These are phyloP conservation scores for Epinotia ramella DNA, from an alignment of 2,888 invertebrate species.

Conservation along the genomic window DNA sequence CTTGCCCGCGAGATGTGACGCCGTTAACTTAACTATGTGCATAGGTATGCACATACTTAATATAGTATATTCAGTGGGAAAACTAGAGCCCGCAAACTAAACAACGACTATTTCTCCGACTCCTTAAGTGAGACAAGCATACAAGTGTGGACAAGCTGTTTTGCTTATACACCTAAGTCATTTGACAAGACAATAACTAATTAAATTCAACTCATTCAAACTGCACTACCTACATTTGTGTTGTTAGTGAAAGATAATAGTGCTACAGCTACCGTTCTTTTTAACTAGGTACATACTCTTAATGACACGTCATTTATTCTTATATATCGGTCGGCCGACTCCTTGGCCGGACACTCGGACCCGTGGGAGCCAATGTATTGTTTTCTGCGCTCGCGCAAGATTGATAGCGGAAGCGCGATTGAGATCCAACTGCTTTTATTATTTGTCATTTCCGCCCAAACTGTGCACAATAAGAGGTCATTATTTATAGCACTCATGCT, in stretches of 20 bases:
- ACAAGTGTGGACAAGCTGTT: no score
- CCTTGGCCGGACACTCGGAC: slow-evolving; percentile 62
- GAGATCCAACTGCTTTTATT: slow-evolving; percentile 68
- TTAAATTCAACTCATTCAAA: background rate
- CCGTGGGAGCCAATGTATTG: slow-evolving; percentile 63
- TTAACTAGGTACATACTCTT: background rate
- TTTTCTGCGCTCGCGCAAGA: slow-evolving; percentile 64
- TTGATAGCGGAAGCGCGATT: slow-evolving; percentile 77
- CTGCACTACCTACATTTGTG: background rate
- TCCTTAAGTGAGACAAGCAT: no score
- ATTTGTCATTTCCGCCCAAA: slow-evolving; percentile 74
- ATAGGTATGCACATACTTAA: no score
- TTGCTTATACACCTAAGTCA: background rate
- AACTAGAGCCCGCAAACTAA: no score
- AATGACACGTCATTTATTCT: slow-evolving; percentile 7
- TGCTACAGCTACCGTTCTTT: background rate
- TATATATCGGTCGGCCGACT: slow-evolving; percentile 51
- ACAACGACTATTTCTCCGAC: no score
- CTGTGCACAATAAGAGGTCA: slow-evolving; percentile 50
- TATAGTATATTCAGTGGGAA: no score
- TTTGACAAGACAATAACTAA: background rate
- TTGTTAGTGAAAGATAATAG: background rate
- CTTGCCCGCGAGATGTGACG: no score
- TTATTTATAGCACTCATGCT: background rate
- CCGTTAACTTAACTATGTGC: no score